Conservation (phyloP, 35 echinoderm and acorn worm species). For the Diadema setosum region DNA sequence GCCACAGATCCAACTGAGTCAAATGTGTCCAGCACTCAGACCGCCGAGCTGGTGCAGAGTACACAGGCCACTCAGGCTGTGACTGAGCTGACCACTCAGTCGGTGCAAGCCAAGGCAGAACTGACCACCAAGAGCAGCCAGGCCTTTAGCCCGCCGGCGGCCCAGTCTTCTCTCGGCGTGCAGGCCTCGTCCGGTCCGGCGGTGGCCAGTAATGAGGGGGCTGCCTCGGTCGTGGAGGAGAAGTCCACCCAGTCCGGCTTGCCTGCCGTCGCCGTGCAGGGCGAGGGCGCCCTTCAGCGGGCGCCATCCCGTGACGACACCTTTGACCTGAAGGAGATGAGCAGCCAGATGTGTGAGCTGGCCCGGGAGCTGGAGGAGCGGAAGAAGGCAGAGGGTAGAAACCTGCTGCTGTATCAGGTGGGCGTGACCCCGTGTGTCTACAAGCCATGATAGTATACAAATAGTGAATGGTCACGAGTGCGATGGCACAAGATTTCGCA, state of each 20-base stretch:
- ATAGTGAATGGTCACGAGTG: too few species aligned
- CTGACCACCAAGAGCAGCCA: not conserved
- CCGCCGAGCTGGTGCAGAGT: not conserved
- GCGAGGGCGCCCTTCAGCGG: not conserved
- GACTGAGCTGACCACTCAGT: not conserved
- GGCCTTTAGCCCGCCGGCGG: not conserved
- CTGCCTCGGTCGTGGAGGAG: not conserved
- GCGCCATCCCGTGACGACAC: constrained; percentile 50
- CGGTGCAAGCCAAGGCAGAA: not conserved
- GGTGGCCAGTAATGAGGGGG: not conserved
- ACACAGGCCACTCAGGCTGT: not conserved
- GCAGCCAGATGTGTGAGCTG: constrained; percentile 52
- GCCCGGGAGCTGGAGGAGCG: constrained; percentile 66
- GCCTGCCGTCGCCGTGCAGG: constrained; percentile 21
- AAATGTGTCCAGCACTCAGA: not conserved
- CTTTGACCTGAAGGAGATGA: constrained; percentile 78
- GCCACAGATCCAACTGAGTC: too few species aligned
- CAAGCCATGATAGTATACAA: too few species aligned
- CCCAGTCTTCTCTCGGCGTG: not conserved
- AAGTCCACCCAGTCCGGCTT: constrained; percentile 40
- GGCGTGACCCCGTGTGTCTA: too few species aligned
- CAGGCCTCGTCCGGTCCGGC: not conserved
- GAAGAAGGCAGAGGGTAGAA: constrained; percentile 27
- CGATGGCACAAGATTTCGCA: too few species aligned
- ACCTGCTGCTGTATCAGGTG: constrained; percentile 72